phyloP scores from a whole-genome alignment of 1,140 invertebrate species.

The Drosophila sp. region DNA sequence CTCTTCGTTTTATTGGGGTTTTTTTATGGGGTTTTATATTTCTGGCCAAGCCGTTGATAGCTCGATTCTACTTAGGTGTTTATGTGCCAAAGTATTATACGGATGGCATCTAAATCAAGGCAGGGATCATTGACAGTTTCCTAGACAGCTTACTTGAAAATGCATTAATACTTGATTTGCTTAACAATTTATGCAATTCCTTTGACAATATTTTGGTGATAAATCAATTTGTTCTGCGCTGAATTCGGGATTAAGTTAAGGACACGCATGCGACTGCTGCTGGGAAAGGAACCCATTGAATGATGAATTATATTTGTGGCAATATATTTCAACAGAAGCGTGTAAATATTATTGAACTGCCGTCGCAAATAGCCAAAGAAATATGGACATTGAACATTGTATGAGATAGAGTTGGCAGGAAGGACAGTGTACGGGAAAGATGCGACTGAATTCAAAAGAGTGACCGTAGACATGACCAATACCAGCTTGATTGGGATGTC shows the following conservation, averaged over 20 bases:
- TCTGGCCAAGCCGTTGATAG: conserved; percentile 69
- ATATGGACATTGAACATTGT: conserved; percentile 51
- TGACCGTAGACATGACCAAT: conserved; percentile 3
- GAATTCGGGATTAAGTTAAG: background rate
- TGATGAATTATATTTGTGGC: conserved; percentile 75
- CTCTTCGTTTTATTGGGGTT: conserved; percentile 62
- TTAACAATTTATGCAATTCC: conserved; percentile 68
- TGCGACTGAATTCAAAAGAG: conserved; percentile 23
- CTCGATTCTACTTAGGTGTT: conserved; percentile 71
- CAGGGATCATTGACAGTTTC: conserved; percentile 41
- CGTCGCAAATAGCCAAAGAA: conserved; percentile 45
- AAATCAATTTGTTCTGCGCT: conserved; percentile 66
- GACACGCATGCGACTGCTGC: conserved; percentile 24
- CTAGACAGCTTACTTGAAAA: conserved; percentile 33
- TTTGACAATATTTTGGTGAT: conserved; percentile 58
- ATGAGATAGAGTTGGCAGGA: background rate
- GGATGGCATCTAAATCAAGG: conserved; percentile 3
- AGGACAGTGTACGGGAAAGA: background rate
- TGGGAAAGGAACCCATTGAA: conserved; percentile 33
- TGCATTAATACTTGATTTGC: conserved; percentile 57
- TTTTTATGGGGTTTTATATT: conserved; percentile 62
- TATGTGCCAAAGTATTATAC: conserved; percentile 64
- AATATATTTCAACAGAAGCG: conserved; percentile 61
- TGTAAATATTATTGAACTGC: conserved; percentile 76
- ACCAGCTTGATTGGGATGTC: conserved; percentile 39